phyloP scores from a whole-genome alignment of 2,888 invertebrate genomes.

The Spatulosminthurus flaviceps region DNA sequence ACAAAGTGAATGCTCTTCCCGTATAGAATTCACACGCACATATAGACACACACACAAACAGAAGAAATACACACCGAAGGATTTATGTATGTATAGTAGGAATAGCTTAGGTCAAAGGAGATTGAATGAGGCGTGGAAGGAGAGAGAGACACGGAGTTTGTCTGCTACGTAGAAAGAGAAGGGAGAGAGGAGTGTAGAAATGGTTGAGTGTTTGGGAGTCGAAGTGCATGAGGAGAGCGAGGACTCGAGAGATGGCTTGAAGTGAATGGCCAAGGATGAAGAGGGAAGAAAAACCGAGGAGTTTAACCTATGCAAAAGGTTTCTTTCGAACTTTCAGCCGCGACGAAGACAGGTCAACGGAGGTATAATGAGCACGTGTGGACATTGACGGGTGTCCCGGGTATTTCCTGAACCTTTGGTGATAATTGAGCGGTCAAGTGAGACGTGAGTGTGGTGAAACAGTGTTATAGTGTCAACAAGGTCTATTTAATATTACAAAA shows the following conservation, averaged over 20 bases:
- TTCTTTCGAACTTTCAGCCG: conserved; percentile 36
- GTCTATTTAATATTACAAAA: neutral
- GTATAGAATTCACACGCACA: too few relatives aligned
- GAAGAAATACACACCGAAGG: too few relatives aligned
- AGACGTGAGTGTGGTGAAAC: neutral
- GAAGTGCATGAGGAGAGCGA: neutral
- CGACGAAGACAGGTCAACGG: conserved; percentile 36
- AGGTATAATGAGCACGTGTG: conserved; percentile 38
- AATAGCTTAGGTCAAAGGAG: too few relatives aligned
- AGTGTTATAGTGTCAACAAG: neutral
- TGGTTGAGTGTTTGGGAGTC: conserved; percentile 11
- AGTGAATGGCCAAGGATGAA: neutral
- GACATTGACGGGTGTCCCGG: conserved; percentile 37
- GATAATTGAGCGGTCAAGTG: conserved; percentile 1
- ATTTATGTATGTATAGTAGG: too few relatives aligned
- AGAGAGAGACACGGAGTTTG: too few relatives aligned
- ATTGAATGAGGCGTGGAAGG: neutral
- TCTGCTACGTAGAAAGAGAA: too few relatives aligned
- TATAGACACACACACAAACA: too few relatives aligned
- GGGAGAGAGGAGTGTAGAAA: neutral
- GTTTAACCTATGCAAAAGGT: conserved; percentile 31
- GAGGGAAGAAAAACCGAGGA: conserved; percentile 27
- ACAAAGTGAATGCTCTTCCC: too few relatives aligned
- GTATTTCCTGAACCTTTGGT: conserved; percentile 32
- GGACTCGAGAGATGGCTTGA: conserved; percentile 6